Percentiles rank a stretch among this genome's conserved stretches.
These are phyloP conservation scores for Lateolabrax maculatus DNA, from an alignment of 2,797 vertebrate genomes.

Conservation along the genomic window DNA sequence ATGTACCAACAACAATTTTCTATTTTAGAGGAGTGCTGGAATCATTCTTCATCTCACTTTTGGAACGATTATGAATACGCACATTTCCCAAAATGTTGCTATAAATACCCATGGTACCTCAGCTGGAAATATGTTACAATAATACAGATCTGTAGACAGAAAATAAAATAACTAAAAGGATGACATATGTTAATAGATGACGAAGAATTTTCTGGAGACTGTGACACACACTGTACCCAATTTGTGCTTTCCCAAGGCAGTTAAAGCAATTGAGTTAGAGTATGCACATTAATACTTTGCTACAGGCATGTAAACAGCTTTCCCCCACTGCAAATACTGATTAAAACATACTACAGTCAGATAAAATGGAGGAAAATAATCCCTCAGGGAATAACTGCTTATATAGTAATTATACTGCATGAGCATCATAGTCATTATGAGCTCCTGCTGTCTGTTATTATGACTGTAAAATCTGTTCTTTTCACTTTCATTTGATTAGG, in stretches of 20 bases:
- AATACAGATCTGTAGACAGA: not conserved
- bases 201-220: not conserved
- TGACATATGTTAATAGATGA: not conserved
- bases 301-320: slow-evolving; percentile 57
- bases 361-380: slow-evolving; percentile 54
- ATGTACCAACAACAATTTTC: too few relatives aligned
- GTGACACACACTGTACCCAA: not conserved
- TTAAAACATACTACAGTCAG: slow-evolving; percentile 51
- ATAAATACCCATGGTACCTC: not conserved
- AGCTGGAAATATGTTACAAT: not conserved
- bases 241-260: slow-evolving; percentile 8
- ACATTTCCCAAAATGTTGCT: too few relatives aligned
- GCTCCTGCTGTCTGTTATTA: slow-evolving; percentile 40
- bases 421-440: slow-evolving; percentile 20
- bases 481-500: slow-evolving; percentile 14
- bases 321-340: slow-evolving; percentile 52
- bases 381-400: slow-evolving; percentile 38
- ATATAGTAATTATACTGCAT: slow-evolving; percentile 37
- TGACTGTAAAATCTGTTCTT: slow-evolving; percentile 19
- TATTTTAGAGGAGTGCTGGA: too few relatives aligned
- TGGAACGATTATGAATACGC: too few relatives aligned
- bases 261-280: slow-evolving; percentile 31
- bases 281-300: slow-evolving; percentile 44
- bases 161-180: not conserved
- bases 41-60: too few relatives aligned